Conservation (phyloP, 2,888 invertebrate genomes). For the Xestoiulus laeticollis region DNA sequence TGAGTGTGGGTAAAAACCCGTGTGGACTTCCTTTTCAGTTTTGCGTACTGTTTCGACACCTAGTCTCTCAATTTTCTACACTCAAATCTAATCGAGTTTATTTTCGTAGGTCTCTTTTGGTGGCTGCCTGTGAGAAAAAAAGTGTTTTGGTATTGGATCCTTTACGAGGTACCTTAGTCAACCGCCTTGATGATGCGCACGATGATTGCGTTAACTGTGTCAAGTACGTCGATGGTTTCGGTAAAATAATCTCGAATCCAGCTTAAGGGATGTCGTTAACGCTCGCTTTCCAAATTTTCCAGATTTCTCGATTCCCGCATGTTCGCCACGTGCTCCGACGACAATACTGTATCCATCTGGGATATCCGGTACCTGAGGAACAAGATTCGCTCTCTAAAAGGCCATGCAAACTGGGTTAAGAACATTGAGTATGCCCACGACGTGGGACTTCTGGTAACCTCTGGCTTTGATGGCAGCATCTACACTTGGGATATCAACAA, state of each 20-base stretch:
- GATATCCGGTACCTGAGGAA: constrained; percentile 85
- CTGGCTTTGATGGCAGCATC: constrained; percentile 92
- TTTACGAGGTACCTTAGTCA: constrained; percentile 77
- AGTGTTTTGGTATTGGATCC: constrained; percentile 89
- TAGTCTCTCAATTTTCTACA: too few relatives aligned
- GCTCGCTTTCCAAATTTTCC: too few relatives aligned
- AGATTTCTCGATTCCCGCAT: constrained; percentile 78
- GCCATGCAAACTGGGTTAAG: constrained; percentile 96
- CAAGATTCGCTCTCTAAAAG: constrained; percentile 79
- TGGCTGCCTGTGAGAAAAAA: constrained; percentile 91
- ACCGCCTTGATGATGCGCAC: constrained; percentile 82
- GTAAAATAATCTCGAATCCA: background rate
- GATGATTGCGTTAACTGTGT: constrained; percentile 92
- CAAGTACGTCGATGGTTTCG: constrained; percentile 70
- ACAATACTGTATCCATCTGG: constrained; percentile 91
- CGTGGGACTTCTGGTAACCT: constrained; percentile 85
- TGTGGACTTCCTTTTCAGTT: too few relatives aligned
- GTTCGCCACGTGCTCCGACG: constrained; percentile 95
- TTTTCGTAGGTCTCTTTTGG: constrained; percentile 75
- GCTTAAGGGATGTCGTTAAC: background rate
- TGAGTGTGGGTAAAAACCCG: too few relatives aligned
- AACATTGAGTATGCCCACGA: constrained; percentile 91
- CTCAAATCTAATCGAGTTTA: too few relatives aligned
- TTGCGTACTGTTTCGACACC: too few relatives aligned
- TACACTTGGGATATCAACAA: constrained; percentile 94